These are phyloP conservation scores for Enchytraeus crypticus DNA, from an alignment of 2,888 invertebrate genomes.

Conservation along the genomic window DNA sequence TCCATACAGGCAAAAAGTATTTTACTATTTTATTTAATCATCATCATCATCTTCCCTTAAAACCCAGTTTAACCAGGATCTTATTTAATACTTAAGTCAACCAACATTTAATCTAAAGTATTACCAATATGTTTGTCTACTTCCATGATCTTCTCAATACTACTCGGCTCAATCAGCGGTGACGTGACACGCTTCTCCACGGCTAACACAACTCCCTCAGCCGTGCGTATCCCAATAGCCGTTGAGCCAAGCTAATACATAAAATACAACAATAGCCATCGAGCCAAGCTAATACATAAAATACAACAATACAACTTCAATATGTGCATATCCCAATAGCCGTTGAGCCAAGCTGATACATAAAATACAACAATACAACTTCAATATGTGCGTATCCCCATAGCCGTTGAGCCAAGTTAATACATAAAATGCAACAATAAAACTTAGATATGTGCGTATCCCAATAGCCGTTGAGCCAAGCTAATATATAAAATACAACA, in stretches of 20 bases:
- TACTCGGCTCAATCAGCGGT: constrained; percentile 86
- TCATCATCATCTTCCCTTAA: too few relatives aligned
- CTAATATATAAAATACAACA: background rate
- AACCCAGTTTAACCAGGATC: too few relatives aligned
- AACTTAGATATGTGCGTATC: background rate
- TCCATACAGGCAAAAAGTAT: too few relatives aligned
- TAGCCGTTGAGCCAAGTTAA: background rate
- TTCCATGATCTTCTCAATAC: constrained; percentile 97
- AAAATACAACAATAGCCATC: background rate
- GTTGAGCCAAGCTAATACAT: constrained; percentile 73
- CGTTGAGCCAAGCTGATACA: background rate
- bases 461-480: background rate
- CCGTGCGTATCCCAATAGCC: constrained; percentile 91
- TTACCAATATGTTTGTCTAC: constrained; percentile 87
- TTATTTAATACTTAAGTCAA: too few relatives aligned
- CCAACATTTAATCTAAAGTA: too few relatives aligned
- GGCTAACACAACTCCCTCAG: constrained; percentile 90
- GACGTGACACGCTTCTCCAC: constrained; percentile 98
- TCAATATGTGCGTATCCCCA: background rate
- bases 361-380: background rate
- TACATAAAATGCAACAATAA: background rate
- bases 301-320: background rate
- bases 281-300: background rate
- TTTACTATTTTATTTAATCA: too few relatives aligned
- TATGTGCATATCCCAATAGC: background rate